A percentile compares a stretch with the other conserved stretches of the same genome.
These are phyloP conservation scores for Gastrophysa polygoni DNA, from an alignment of 2,888 invertebrate species.

Conservation along the genomic window DNA sequence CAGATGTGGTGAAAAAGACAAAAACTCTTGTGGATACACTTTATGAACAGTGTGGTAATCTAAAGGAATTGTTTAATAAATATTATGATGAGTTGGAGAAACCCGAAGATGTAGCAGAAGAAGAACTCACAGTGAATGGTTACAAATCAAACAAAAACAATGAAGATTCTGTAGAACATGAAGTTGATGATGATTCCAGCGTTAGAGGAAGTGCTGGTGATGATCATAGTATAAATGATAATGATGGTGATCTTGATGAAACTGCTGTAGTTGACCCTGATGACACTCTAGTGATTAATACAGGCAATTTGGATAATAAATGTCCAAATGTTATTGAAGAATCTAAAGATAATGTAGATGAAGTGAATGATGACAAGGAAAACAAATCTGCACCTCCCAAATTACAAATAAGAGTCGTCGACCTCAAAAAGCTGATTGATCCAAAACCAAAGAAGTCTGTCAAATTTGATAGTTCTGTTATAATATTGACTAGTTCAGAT, in stretches of 20 bases:
- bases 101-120: background rate
- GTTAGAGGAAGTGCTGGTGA: background rate
- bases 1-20: background rate
- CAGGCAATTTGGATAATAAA: background rate
- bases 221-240: background rate
- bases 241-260: background rate
- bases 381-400: constrained; percentile 10
- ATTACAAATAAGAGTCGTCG: constrained; percentile 51
- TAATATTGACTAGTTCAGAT: constrained; percentile 52
- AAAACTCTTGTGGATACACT: background rate
- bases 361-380: background rate
- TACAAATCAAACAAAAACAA: background rate
- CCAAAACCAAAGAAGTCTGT: constrained; percentile 42
- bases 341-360: background rate
- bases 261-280: background rate
- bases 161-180: background rate
- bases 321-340: background rate
- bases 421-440: constrained; percentile 53
- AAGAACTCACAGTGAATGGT: background rate
- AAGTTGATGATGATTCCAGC: background rate
- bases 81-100: background rate
- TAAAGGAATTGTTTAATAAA: background rate
- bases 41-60: background rate
- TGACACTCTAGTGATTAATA: background rate
- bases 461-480: constrained; percentile 46